A percentile compares a stretch with the other conserved stretches of the same genome.
Conservation (phyloP, 2,888 invertebrate genomes). For the Malacosoma neustria region DNA sequence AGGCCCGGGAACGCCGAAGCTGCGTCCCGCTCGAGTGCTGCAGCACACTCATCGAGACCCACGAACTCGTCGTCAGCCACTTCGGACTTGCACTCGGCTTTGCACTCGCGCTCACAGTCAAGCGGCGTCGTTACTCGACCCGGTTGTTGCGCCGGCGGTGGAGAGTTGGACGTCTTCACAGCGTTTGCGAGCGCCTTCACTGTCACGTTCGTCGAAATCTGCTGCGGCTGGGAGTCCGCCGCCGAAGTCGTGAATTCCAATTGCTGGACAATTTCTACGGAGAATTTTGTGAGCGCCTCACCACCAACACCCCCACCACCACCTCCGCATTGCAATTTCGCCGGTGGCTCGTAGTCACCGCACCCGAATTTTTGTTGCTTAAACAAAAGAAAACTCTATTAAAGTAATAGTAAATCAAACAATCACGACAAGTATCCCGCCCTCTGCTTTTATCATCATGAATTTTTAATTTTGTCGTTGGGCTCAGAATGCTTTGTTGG, state of each 20-base stretch:
- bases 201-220: constrained; percentile 93
- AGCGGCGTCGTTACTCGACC: constrained; percentile 85
- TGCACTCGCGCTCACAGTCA: constrained; percentile 86
- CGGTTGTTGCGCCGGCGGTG: constrained; percentile 55
- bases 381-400: constrained; percentile 30
- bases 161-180: constrained; percentile 58
- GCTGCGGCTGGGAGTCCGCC: constrained; percentile 90
- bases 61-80: constrained; percentile 88
- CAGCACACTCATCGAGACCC: constrained; percentile 89
- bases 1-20: constrained; percentile 85
- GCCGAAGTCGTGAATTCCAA: constrained; percentile 91
- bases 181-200: constrained; percentile 80
- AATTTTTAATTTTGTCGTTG: no score
- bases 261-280: constrained; percentile 94
- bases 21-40: constrained; percentile 89
- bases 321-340: constrained; percentile 77
- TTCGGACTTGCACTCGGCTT: constrained; percentile 87
- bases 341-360: constrained; percentile 84
- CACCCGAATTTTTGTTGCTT: constrained; percentile 91
- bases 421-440: neutral
- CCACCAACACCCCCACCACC: constrained; percentile 55
- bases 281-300: constrained; percentile 82
- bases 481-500: no score
- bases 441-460: neutral
- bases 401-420: neutral